A percentile compares a stretch with the other conserved stretches of the same genome.
These are phyloP conservation scores for Brevipalpus yothersi DNA, from an alignment of 1,140 invertebrate genomes.

Conservation along the genomic window DNA sequence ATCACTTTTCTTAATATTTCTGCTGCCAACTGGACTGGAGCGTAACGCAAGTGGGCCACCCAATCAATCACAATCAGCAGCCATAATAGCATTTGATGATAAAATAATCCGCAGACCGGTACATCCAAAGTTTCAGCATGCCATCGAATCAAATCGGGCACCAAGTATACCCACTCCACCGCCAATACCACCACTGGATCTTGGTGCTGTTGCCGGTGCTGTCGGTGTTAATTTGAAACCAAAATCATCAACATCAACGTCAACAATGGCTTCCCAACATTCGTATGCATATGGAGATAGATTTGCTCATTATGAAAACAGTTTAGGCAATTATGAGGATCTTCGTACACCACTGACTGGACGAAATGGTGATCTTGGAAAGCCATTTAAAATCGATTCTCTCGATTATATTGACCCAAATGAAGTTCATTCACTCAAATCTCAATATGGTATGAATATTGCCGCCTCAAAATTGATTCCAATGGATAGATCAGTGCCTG, in stretches of 20 bases:
- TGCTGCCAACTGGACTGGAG: neutral
- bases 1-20: neutral
- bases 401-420: conserved; percentile 30
- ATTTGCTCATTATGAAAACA: neutral
- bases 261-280: neutral
- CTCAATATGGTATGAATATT: conserved; percentile 90
- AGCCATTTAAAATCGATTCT: conserved; percentile 2
- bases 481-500: conserved; percentile 49
- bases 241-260: neutral
- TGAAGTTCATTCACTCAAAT: conserved; percentile 43
- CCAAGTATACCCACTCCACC: neutral
- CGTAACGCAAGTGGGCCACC: neutral
- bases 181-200: neutral
- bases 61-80: neutral
- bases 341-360: neutral
- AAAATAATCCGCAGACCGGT: neutral
- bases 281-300: neutral
- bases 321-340: conserved; percentile 1
- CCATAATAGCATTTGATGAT: too few species aligned
- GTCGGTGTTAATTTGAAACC: neutral
- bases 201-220: neutral
- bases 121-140: neutral
- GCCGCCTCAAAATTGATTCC: conserved; percentile 83
- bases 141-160: neutral
- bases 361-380: conserved; percentile 7